Evolutionary conservation across 2,888 invertebrate species (phyloP).

Genomic region (Lithophane semibrunnea): DNA sequence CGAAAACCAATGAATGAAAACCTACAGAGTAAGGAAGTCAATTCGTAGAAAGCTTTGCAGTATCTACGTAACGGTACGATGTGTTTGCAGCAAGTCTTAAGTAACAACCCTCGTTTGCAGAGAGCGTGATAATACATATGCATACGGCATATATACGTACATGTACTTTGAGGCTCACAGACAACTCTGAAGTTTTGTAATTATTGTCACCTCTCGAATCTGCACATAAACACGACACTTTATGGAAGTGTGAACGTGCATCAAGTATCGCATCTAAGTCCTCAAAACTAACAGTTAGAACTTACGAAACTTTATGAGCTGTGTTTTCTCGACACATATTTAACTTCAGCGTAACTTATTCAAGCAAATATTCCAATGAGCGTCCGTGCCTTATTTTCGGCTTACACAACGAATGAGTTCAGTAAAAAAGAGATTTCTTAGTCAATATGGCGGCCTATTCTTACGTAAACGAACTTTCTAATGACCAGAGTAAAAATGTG

Average conservation of each 20-base stretch:
- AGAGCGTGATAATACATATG: slow-evolving; percentile 59
- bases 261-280: slow-evolving; percentile 9
- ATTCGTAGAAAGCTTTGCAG: slow-evolving; percentile 29
- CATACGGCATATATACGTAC: slow-evolving; percentile 25
- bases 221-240: slow-evolving; percentile 14
- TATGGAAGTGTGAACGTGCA: slow-evolving; percentile 7
- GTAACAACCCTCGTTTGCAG: slow-evolving; percentile 49
- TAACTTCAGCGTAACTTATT: slow-evolving; percentile 28
- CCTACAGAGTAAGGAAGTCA: slow-evolving; percentile 15
- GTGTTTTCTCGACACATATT: background rate
- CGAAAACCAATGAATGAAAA: slow-evolving; percentile 14
- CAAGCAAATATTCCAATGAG: slow-evolving; percentile 15
- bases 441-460: slow-evolving; percentile 52
- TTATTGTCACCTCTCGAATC: slow-evolving; percentile 36
- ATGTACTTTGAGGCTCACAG: slow-evolving; percentile 9
- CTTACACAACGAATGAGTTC: slow-evolving; percentile 58
- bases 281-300: slow-evolving; percentile 15
- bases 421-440: slow-evolving; percentile 51
- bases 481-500: slow-evolving; percentile 65
- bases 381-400: slow-evolving; percentile 23
- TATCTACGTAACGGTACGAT: slow-evolving; percentile 25
- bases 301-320: slow-evolving; percentile 34
- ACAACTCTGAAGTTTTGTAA: slow-evolving; percentile 34
- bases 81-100: slow-evolving; percentile 42
- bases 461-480: slow-evolving; percentile 74